Evolutionary conservation across 2,888 invertebrate genomes (phyloP), one percentile per base, ranked within the genome.

Genomic region (Neoitamus cyanurus): DNA sequence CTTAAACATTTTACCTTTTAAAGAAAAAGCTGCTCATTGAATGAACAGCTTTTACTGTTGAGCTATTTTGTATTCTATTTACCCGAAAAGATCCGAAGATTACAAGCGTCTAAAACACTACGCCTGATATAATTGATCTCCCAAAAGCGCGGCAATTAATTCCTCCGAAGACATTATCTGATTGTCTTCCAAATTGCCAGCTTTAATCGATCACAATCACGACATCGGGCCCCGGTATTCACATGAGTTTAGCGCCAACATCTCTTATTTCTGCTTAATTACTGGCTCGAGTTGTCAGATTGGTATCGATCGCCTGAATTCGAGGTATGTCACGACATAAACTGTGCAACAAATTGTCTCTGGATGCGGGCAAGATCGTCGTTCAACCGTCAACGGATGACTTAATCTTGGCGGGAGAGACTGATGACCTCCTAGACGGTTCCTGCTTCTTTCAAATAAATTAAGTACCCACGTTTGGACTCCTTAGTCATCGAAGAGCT

Each of bases 191-290:
- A 80, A 80, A 80, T 80, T 80, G 80, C 80, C 80, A 68, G 68
- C 58, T 80, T 80, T 80, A 80, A 80, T 80, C 68, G 80, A 80
- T 80, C 80, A 80, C 58, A 80, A 80, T 80, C 80, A 80, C 80
- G 80, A 80, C 80, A 80, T n/a, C 31, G 68, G 42, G 20, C 13
- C 46, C 13, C n/a, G 80, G 58, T 34, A 36, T 36, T 80, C 80
- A 80, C 30, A 80, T 58, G 58, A 36, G 48, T n/a, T 80, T 80
- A 68, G 80, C 68, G 80, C 80, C 80, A 68, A 68, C 80, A 80
- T 80, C 80, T 80, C 80, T 80, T 58, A 48, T 58, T 58, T 68
- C 68, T 80, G 80, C 20, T 80, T 80, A 80, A 80, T 80, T 80
- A 80, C 80, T 68, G 31, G 80, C 48, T 80, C 68, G 58, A 68